Conservation (phyloP, 2,888 invertebrate genomes). For the Rhagophthalmus giganteus region DNA sequence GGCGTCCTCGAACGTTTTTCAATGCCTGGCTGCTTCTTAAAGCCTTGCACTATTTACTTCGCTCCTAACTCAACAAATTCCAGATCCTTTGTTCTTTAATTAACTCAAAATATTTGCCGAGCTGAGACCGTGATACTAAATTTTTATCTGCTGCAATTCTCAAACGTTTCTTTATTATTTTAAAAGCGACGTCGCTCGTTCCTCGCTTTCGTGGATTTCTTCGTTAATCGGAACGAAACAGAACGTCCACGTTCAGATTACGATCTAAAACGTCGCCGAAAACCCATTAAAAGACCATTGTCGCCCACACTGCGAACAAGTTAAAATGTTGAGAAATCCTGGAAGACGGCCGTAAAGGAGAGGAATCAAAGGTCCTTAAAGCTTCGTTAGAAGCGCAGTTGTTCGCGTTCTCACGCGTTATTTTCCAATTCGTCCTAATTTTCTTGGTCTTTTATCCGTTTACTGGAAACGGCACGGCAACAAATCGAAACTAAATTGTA, state of each 20-base stretch:
- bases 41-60: slow-evolving; percentile 30
- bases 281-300: no score
- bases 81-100: slow-evolving; percentile 49
- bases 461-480: no score
- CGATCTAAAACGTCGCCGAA: no score
- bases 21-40: slow-evolving; percentile 34
- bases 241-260: no score
- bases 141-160: slow-evolving; percentile 13
- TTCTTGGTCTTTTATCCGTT: slow-evolving; percentile 7
- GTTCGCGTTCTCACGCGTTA: slow-evolving; percentile 27
- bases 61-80: slow-evolving; percentile 30
- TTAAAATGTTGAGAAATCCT: slow-evolving; percentile 16
- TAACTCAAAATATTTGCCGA: slow-evolving; percentile 52
- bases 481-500: not conserved
- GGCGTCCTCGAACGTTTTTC: slow-evolving; percentile 15
- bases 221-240: no score
- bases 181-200: no score
- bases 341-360: slow-evolving; percentile 30
- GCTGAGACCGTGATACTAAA: slow-evolving; percentile 21
- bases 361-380: slow-evolving; percentile 37
- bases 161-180: slow-evolving; percentile 7
- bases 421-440: slow-evolving; percentile 24
- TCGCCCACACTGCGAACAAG: no score
- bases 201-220: no score
- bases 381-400: slow-evolving; percentile 36